These are phyloP conservation scores for Lasioglossum malachurum DNA, from an alignment of 2,888 invertebrate genomes.

Conservation along the genomic window DNA sequence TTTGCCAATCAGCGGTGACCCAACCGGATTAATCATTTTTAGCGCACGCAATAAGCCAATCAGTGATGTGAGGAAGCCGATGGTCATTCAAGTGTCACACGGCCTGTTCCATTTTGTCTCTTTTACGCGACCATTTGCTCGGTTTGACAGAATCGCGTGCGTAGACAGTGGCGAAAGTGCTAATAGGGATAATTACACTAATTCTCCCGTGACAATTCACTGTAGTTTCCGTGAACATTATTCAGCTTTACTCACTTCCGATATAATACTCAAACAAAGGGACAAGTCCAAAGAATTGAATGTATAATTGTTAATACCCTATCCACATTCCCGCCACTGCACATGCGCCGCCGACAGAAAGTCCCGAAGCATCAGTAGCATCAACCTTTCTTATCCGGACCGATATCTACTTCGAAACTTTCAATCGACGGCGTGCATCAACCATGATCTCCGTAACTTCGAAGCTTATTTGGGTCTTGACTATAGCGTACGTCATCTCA, in stretches of 20 bases:
- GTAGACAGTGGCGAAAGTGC: not conserved
- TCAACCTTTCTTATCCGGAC: not conserved
- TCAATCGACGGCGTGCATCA: not conserved
- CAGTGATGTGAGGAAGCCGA: constrained; percentile 40
- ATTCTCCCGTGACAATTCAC: not conserved
- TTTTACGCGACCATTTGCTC: not conserved
- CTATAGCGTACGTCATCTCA: not conserved
- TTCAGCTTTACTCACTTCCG: too few relatives aligned
- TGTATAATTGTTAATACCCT: not conserved
- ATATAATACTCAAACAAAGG: not conserved
- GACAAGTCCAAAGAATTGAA: not conserved
- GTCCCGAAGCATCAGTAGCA: not conserved
- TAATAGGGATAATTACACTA: not conserved
- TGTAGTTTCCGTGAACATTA: not conserved
- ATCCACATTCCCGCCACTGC: not conserved
- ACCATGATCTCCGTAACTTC: not conserved
- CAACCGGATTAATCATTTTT: constrained; percentile 54
- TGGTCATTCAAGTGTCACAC: constrained; percentile 2
- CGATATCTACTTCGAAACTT: not conserved
- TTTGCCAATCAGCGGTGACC: constrained; percentile 61
- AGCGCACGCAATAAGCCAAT: constrained; percentile 64
- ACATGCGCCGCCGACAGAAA: not conserved
- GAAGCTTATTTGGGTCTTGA: constrained; percentile 32
- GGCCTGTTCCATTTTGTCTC: not conserved
- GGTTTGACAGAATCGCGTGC: constrained; percentile 7